A percentile compares a stretch with the other conserved stretches of the same genome.
Evolutionary conservation across 2,888 invertebrate species (phyloP).

Genomic region (Chydorus sphaericus): DNA sequence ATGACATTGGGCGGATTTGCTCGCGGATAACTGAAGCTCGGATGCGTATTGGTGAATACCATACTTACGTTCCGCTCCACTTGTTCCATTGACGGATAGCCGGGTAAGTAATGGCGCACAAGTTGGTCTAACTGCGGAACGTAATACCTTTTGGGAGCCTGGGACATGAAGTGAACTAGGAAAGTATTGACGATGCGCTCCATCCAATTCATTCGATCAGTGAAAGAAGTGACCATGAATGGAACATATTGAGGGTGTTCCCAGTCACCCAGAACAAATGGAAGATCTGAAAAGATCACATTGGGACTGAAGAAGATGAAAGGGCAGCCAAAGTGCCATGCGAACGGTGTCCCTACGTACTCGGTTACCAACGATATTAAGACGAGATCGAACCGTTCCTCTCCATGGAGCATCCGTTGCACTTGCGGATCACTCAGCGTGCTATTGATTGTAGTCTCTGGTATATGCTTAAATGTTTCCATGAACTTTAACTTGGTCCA

Average conservation of each 20-base stretch:
- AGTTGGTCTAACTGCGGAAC: not conserved
- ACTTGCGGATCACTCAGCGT: slow-evolving; percentile 15
- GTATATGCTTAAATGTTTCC: not conserved
- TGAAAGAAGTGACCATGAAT: slow-evolving; percentile 34
- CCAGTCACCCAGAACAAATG: slow-evolving; percentile 17
- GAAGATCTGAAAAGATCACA: slow-evolving; percentile 6
- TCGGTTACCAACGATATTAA: slow-evolving; percentile 24
- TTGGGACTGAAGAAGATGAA: slow-evolving; percentile 24
- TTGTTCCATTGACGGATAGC: slow-evolving; percentile 2
- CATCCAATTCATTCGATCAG: slow-evolving; percentile 35
- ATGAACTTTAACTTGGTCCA: not conserved
- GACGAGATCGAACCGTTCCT: slow-evolving; percentile 20
- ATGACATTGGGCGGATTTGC: slow-evolving; percentile 19
- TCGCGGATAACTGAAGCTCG: slow-evolving; percentile 14
- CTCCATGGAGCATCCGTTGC: slow-evolving; percentile 17
- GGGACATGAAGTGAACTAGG: not conserved
- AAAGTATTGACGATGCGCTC: slow-evolving; percentile 38
- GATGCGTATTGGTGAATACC: slow-evolving; percentile 18
- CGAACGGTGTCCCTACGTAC: slow-evolving; percentile 23
- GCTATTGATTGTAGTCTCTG: slow-evolving; percentile 14
- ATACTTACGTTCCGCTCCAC: slow-evolving; percentile 5
- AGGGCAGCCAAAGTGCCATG: slow-evolving; percentile 24
- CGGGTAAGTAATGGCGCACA: not conserved
- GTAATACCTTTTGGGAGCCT: not conserved
- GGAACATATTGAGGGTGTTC: slow-evolving; percentile 25